Conservation (phyloP, 2,797 vertebrate genomes). For the Champsocephalus esox region DNA sequence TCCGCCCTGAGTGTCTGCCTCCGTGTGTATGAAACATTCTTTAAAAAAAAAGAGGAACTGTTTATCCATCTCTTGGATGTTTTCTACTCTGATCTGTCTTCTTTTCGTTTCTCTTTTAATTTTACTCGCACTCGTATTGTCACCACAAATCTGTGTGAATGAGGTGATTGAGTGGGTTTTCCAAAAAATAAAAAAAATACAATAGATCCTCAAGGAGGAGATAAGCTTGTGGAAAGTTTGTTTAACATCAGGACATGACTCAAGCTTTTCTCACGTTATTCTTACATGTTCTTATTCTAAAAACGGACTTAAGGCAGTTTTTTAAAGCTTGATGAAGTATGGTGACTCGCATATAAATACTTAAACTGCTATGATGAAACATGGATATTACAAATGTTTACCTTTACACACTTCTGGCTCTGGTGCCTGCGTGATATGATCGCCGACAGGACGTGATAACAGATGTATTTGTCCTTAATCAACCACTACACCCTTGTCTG, state of each 20-base stretch:
- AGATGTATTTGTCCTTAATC: constrained; percentile 21
- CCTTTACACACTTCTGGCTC: neutral
- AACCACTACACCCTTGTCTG: constrained; percentile 42
- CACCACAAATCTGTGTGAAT: constrained; percentile 24
- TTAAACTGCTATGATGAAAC: constrained; percentile 18
- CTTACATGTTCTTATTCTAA: neutral
- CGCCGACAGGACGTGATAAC: constrained; percentile 24
- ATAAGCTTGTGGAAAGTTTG: constrained; percentile 69
- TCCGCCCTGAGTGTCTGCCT: constrained; percentile 53
- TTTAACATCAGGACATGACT: constrained; percentile 21
- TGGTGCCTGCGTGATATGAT: neutral
- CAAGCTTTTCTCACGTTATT: neutral
- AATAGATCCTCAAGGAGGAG: constrained; percentile 25
- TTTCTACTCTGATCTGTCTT: neutral
- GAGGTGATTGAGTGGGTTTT: constrained; percentile 20
- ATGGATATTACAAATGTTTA: neutral
- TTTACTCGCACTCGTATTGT: neutral
- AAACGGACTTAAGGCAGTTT: constrained; percentile 17
- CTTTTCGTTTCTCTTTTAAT: neutral
- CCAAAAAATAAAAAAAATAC: constrained; percentile 8
- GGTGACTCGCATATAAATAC: neutral
- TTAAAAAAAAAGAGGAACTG: neutral
- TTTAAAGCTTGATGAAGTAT: neutral
- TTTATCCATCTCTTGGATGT: neutral
- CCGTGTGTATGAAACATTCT: constrained; percentile 62